Evolutionary conservation across 2,888 invertebrate genomes (phyloP), one percentile per base, ranked within the genome.

Genomic region (Seira sanloemensis): DNA sequence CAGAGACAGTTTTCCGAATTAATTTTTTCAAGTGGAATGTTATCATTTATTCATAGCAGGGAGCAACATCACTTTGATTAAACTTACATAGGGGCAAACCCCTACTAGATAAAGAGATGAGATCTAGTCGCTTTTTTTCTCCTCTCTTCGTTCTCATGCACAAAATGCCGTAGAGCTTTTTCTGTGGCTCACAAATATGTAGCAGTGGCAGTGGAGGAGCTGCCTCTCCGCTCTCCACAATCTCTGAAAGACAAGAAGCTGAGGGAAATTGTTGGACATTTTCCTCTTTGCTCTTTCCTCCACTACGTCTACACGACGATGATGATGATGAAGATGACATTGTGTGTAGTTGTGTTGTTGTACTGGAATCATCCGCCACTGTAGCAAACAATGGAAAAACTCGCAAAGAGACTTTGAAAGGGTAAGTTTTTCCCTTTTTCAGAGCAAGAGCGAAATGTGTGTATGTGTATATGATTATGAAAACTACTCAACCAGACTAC

Each of bases 41-140:
- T 86, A 89, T 89, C 88, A 89, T 89, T 89, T 89, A 89, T 89
- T 89, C 89, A 89, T 89, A 89, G 88, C 89, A 86, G 88, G 88
- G 89, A 88, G 89, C 86, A 88, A 84, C 88, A 89, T 88, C 88
- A 89, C 89, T 88, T 88, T 89, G 89, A 89, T 89, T 89, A 89
- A 89, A 89, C 86, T 89, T 89, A 87, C 87, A 88, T 87, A 86
- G 88, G 88, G 89, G 89, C 88, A 88, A 87, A 78, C 19, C 85
- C 81, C 84, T 46, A 74, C 73, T 78, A 84, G 74, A 84, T 78
- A 84, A 78, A 78, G 78, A 78, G 78, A 78, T 65, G 74, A 74
- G 78, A 82, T n/a, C n/a, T 7, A 50, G 50, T n/a, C n/a, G n/a
- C 4, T 21, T 62, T 62, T 62, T 9, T n/a, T n/a, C n/a, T n/a